Base-by-base conservation (phyloP, 2,888 invertebrate species). In the Idaea biselata region DNA sequence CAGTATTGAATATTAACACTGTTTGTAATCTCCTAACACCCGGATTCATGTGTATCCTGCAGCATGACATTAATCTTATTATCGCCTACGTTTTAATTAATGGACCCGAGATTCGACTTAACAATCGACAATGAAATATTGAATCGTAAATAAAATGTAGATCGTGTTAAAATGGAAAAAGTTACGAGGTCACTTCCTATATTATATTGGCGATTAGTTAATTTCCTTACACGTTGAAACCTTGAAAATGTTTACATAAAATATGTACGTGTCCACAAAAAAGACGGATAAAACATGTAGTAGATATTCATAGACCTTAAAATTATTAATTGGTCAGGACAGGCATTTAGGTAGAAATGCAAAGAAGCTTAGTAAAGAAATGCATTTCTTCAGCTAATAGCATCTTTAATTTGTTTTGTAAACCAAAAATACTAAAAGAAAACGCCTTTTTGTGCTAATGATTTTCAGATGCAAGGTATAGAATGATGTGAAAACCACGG, bases 11-110 rank as follows among this genome's bases (percentile, higher is more conserved):
- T 18, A 18, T 18, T 56, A 18, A 55, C 17, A 17, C 16, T 56
- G 56, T 18, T 56, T 18, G 56, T 18, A 18, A 14, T 56, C 18
- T 56, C 17, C 17, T 4, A n/a, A 55, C n/a, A 56, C 56, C 56
- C 56, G 56, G 56, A 56, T 56, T 56, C 18, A 18, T 56, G 17
- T 18, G 56, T 56, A 56, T 56, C 56, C 56, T 56, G 56, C 18
- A 56, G 56, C 55, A 55, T 56, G 60, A 65, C 62, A 67, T 65
- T 69, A 67, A 70, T 70, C 63, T 67, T 65, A 63, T 58, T 65
- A 63, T 68, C 67, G 65, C 68, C 70, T 67, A 68, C 67, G 63
- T 65, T 44, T 44, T 44, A 44, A 44, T 44, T 44, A 44, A 44
- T 44, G 44, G 44, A 44, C 64, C n/a, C 57, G 16, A 66, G 66